Evolutionary conservation across 2,888 invertebrate species (phyloP).

Genomic region (Stenchaetothrips biformis): DNA sequence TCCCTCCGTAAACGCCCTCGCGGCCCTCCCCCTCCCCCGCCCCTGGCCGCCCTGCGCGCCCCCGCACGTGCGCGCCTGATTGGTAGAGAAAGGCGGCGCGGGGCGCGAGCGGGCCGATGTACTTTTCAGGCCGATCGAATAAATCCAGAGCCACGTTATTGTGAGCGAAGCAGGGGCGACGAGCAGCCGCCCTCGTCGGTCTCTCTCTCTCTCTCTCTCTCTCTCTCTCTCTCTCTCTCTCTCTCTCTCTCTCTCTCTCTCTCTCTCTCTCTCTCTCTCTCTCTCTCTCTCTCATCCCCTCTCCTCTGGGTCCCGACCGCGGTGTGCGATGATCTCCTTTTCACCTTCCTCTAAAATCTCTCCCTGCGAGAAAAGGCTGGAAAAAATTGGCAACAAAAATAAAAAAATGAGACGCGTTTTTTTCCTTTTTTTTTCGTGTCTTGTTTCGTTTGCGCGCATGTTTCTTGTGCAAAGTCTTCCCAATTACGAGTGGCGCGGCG

Average conservation of each 20-base stretch:
- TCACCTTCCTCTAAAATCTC: too few species aligned
- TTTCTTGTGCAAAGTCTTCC: too few species aligned
- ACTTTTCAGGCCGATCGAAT: constrained; percentile 13
- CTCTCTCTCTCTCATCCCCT: too few species aligned
- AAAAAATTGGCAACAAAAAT: too few species aligned
- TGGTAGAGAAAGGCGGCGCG: constrained; percentile 9
- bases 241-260: too few species aligned
- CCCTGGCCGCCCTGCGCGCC: neutral
- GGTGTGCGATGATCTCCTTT: neutral
- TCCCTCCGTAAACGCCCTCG: neutral
- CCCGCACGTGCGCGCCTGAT: constrained; percentile 7
- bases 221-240: too few species aligned
- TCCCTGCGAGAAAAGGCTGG: neutral
- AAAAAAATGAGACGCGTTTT: too few species aligned
- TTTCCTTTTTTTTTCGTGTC: too few species aligned
- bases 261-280: too few species aligned
- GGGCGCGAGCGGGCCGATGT: neutral
- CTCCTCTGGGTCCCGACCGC: neutral
- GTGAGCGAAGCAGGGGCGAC: neutral
- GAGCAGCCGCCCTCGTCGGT: neutral
- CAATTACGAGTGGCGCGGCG: too few species aligned
- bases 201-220: neutral
- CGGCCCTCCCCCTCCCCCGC: neutral
- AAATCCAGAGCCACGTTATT: neutral
- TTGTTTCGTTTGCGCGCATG: too few species aligned